Conservation (phyloP, 2,888 invertebrate species). For the Plagodis pulveraria region DNA sequence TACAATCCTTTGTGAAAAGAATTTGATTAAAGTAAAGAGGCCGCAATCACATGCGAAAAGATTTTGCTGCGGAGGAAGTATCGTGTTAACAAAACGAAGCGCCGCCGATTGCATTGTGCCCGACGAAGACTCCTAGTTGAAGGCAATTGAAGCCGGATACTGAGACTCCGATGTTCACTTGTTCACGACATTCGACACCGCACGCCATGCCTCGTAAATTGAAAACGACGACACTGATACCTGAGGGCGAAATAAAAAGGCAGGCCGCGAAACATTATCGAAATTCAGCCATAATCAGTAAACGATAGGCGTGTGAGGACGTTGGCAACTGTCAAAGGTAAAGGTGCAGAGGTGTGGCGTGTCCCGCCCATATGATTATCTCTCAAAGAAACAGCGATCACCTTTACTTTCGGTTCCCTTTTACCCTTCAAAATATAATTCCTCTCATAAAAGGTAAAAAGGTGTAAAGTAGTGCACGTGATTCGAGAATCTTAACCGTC, state of each 20-base stretch:
- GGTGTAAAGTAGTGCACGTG: constrained; percentile 19
- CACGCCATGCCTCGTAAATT: constrained; percentile 48
- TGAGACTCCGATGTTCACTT: constrained; percentile 61
- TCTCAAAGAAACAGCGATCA: constrained; percentile 43
- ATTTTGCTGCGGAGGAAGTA: constrained; percentile 80
- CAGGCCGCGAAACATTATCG: constrained; percentile 37
- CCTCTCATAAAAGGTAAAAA: constrained; percentile 20
- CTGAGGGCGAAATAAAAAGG: constrained; percentile 55
- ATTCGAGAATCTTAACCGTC: constrained; percentile 20
- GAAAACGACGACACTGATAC: constrained; percentile 62
- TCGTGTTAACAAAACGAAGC: constrained; percentile 81
- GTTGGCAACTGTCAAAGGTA: constrained; percentile 41
- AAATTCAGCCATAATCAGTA: constrained; percentile 37
- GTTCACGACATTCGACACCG: constrained; percentile 63
- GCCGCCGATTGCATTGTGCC: constrained; percentile 75
- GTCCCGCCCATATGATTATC: constrained; percentile 48
- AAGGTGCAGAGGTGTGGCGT: constrained; percentile 48
- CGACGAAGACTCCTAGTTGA: constrained; percentile 60
- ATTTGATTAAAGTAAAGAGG: constrained; percentile 83
- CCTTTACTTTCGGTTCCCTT: constrained; percentile 32
- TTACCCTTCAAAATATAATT: constrained; percentile 34
- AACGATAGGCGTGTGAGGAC: constrained; percentile 47
- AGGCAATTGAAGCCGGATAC: constrained; percentile 71
- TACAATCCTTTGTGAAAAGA: constrained; percentile 82
- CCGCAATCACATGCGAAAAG: constrained; percentile 79